A percentile compares a stretch with the other conserved stretches of the same genome.
Evolutionary conservation across 1,140 invertebrate species (phyloP).

Genomic region (Zaprionus gabonicus): DNA sequence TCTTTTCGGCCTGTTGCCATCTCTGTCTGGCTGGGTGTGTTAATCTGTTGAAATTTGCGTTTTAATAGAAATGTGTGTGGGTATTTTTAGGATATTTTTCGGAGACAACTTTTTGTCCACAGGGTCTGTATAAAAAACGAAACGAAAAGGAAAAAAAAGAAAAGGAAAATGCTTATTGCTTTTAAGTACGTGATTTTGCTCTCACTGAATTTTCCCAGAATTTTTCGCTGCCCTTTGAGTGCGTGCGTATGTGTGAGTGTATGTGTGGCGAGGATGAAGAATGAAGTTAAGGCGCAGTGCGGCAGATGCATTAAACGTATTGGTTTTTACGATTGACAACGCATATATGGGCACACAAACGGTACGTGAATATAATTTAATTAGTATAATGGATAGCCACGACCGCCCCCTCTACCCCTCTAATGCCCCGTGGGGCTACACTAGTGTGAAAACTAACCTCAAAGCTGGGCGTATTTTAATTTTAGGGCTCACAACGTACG

Average conservation of each 20-base stretch:
- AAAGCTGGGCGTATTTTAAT: constrained; percentile 12
- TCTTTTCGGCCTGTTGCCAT: background rate
- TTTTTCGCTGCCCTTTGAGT: constrained; percentile 33
- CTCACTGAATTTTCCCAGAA: constrained; percentile 48
- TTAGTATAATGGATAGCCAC: constrained; percentile 68
- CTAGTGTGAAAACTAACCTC: constrained; percentile 15
- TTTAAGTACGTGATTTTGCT: constrained; percentile 81
- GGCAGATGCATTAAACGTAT: constrained; percentile 72
- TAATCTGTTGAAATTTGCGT: constrained; percentile 81
- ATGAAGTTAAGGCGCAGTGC: constrained; percentile 17
- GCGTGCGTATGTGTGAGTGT: background rate
- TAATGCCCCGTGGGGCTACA: constrained; percentile 11
- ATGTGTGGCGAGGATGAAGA: background rate
- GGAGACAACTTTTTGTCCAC: constrained; percentile 39
- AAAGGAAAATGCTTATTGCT: constrained; percentile 73
- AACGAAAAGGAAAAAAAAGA: background rate
- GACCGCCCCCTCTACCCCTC: background rate
- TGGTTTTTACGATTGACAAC: constrained; percentile 74
- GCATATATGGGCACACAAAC: constrained; percentile 43
- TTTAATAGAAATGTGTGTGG: constrained; percentile 71
- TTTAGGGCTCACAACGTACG: constrained; percentile 26
- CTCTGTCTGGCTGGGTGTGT: constrained; percentile 47
- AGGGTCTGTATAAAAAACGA: constrained; percentile 31
- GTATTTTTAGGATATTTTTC: constrained; percentile 34
- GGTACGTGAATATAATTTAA: constrained; percentile 65